Percentiles rank a stretch among this genome's conserved stretches.
These are phyloP conservation scores for Dolichopus griseipennis DNA, from an alignment of 2,888 invertebrate species.

Conservation along the genomic window DNA sequence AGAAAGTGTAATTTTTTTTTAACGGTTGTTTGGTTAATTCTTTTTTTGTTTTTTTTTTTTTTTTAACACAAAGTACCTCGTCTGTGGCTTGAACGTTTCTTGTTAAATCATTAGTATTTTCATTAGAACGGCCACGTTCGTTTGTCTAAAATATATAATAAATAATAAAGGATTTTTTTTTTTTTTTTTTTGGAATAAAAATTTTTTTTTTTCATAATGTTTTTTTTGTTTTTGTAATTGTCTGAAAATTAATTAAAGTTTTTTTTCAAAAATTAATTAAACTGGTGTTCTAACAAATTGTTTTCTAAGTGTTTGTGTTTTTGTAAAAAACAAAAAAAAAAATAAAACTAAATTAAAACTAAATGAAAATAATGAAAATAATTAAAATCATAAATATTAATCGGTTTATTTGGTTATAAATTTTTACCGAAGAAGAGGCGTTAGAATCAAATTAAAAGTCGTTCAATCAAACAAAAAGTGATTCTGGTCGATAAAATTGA, in stretches of 20 bases:
- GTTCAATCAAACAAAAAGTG: no score
- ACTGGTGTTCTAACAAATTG: no score
- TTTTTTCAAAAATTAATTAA: no score
- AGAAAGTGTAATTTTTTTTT: slow-evolving; percentile 10
- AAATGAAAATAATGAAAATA: no score
- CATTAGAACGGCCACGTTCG: slow-evolving; percentile 45
- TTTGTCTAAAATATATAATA: slow-evolving; percentile 41
- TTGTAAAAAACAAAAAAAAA: no score
- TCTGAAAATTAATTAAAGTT: neutral
- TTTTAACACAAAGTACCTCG: slow-evolving; percentile 44
- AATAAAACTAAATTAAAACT: no score
- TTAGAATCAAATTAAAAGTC: no score
- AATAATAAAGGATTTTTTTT: slow-evolving; percentile 15
- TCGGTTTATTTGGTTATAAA: no score
- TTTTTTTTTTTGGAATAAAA: neutral
- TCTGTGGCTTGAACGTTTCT: slow-evolving; percentile 47
- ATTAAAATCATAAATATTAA: no score
- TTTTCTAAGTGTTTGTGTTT: no score
- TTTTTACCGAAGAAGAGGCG: no score
- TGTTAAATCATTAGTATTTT: slow-evolving; percentile 41
- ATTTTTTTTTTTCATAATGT: neutral
- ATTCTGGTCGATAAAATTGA: no score
- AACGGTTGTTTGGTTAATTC: neutral
- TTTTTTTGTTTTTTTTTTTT: slow-evolving; percentile 17
- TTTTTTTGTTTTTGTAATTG: neutral